These are phyloP conservation scores for Gymnocephalus cernua DNA, from an alignment of 2,113 vertebrate genomes.

Conservation along the genomic window DNA sequence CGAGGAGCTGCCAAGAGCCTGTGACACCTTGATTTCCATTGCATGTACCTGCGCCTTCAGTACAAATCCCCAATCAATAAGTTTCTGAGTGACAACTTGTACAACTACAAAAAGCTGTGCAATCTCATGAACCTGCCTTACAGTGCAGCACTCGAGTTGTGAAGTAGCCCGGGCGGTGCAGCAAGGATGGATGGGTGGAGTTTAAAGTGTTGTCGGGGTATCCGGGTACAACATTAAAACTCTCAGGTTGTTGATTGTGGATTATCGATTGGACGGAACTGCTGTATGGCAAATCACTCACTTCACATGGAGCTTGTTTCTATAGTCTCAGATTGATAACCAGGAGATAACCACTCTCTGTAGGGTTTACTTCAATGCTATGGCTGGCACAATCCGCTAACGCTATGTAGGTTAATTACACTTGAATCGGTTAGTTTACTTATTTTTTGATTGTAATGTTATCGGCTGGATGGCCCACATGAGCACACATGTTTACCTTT, in stretches of 20 bases:
- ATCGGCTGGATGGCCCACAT: background rate
- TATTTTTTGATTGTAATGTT: background rate
- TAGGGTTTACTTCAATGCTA: background rate
- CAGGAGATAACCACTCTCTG: background rate
- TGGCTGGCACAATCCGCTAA: background rate
- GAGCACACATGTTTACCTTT: background rate
- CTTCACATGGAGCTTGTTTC: conserved; percentile 19
- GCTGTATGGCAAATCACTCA: conserved; percentile 45
- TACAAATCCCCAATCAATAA: conserved; percentile 32
- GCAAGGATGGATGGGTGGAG: conserved; percentile 75
- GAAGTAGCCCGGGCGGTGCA: conserved; percentile 43
- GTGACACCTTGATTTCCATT: conserved; percentile 62
- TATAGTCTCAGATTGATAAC: conserved; percentile 21
- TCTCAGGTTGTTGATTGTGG: conserved; percentile 59
- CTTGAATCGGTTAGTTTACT: background rate
- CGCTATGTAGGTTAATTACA: background rate
- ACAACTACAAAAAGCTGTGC: conserved; percentile 18
- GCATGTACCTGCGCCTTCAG: conserved; percentile 31
- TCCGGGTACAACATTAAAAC: conserved; percentile 57
- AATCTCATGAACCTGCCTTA: conserved; percentile 44
- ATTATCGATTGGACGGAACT: conserved; percentile 52
- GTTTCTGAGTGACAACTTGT: conserved; percentile 32
- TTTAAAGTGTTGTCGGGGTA: conserved; percentile 61
- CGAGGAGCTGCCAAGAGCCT: conserved; percentile 61
- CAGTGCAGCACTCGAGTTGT: conserved; percentile 48